Evolutionary conservation across 2,113 vertebrate genomes (phyloP).

Genomic region (Rhinolophus ferrumequinum): DNA sequence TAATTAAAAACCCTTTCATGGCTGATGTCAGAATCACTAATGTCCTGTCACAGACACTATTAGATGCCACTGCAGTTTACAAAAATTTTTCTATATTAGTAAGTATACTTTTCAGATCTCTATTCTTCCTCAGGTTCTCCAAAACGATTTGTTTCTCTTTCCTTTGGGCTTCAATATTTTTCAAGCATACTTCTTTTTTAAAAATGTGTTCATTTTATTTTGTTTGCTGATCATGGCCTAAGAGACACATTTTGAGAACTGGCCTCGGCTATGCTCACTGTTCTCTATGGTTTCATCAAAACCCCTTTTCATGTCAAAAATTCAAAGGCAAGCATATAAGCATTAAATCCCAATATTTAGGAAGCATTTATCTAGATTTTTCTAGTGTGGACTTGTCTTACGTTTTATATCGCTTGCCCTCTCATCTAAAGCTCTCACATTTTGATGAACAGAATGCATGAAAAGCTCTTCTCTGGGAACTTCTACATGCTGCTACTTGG

Average conservation of each 20-base stretch:
- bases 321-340: neutral
- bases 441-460: neutral
- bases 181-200: neutral
- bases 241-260: neutral
- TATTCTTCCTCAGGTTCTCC: neutral
- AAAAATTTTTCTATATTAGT: neutral
- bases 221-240: neutral
- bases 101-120: neutral
- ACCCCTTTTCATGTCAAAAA: neutral
- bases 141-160: neutral
- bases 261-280: neutral
- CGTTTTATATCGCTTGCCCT: neutral
- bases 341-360: neutral
- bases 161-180: neutral
- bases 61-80: neutral
- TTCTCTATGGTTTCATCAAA: neutral
- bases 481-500: neutral
- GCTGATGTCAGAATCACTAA: neutral
- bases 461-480: neutral
- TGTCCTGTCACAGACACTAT: neutral
- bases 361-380: neutral
- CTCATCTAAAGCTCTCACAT: neutral
- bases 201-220: neutral
- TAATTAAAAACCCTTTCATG: neutral
- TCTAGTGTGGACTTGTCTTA: neutral